phyloP scores from a whole-genome alignment of 2,888 invertebrate genomes.

The Ditylenchus weischeri region DNA sequence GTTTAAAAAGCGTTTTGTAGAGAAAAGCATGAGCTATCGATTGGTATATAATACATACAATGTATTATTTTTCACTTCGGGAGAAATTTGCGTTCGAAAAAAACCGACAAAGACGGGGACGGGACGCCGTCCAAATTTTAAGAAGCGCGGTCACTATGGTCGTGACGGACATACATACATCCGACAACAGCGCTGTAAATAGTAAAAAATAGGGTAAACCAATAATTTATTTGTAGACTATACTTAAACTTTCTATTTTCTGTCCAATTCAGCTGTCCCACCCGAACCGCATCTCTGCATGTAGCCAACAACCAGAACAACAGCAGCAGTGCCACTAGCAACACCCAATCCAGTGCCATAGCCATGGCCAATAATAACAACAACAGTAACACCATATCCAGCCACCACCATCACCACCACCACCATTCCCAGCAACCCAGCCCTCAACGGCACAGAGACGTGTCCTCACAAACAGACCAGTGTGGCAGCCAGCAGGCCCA shows the following conservation, averaged over 20 bases:
- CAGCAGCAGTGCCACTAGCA: not conserved
- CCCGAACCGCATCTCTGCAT: conserved; percentile 41
- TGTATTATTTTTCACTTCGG: too few relatives aligned
- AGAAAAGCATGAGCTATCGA: too few relatives aligned
- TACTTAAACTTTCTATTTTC: too few relatives aligned
- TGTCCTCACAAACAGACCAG: conserved; percentile 14
- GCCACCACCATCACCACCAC: conserved; percentile 7
- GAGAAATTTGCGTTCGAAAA: too few relatives aligned
- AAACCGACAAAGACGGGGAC: too few relatives aligned
- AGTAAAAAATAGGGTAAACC: too few relatives aligned
- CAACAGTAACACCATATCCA: not conserved
- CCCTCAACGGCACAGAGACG: conserved; percentile 20
- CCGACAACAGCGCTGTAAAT: too few relatives aligned
- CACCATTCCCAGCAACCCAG: conserved; percentile 22
- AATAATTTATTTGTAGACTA: not conserved
- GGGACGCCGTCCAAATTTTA: too few relatives aligned
- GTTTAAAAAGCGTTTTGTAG: too few relatives aligned
- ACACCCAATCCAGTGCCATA: not conserved
- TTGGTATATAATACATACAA: too few relatives aligned
- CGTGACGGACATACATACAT: too few relatives aligned
- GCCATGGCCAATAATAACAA: not conserved
- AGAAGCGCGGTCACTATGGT: too few relatives aligned
- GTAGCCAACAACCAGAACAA: conserved; percentile 30
- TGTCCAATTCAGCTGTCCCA: conserved; percentile 31
- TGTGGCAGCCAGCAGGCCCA: conserved; percentile 29